These are phyloP conservation scores for Drosophila aldrichi DNA, from an alignment of 2,888 invertebrate genomes.

Conservation along the genomic window DNA sequence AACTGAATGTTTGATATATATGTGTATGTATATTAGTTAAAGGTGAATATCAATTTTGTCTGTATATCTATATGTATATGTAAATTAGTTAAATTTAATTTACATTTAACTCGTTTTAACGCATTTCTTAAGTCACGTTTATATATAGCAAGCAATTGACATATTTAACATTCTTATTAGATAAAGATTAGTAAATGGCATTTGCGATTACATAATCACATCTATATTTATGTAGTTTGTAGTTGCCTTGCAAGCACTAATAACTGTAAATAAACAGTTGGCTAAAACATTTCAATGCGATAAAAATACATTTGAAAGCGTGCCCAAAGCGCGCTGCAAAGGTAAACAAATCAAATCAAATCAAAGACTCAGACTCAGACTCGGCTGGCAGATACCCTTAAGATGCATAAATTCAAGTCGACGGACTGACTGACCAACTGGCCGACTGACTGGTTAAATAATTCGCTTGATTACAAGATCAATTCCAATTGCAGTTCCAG, in stretches of 20 bases:
- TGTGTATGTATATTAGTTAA: neutral
- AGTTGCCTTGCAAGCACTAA: neutral
- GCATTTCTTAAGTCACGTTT: neutral
- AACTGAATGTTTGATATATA: neutral
- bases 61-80: neutral
- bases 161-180: slow-evolving; percentile 1
- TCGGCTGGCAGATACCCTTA: neutral
- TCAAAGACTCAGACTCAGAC: no score
- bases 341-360: neutral
- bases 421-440: neutral
- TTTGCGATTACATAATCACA: neutral
- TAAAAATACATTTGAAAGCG: neutral
- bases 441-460: neutral
- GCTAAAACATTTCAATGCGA: neutral
- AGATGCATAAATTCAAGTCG: neutral
- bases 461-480: slow-evolving; percentile 7
- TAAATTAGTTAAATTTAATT: neutral
- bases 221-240: neutral
- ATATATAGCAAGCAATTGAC: neutral
- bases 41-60: neutral
- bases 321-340: neutral
- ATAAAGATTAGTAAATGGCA: neutral
- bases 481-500: neutral
- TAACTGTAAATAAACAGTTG: slow-evolving; percentile 1
- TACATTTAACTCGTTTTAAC: neutral